Evolutionary conservation across 2,888 invertebrate genomes (phyloP), one percentile per base, ranked within the genome.

Genomic region (Dysmachus trigonus): DNA sequence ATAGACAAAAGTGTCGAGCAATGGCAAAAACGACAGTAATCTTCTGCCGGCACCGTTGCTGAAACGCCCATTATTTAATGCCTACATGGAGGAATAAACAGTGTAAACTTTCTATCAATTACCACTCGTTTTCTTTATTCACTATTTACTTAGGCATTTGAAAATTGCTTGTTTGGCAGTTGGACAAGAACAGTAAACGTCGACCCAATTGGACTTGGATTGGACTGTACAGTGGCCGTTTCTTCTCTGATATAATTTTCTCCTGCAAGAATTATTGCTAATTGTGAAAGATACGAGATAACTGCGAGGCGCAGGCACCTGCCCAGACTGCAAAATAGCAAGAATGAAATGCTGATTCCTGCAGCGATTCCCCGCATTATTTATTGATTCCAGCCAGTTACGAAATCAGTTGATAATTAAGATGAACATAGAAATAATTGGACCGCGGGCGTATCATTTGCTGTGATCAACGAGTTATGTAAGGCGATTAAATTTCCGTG

Each of bases 361-460:
- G 27, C 1, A 8, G 27, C 62, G 18, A 27, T 62, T 62, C 62
- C 53, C 27, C 10, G 22, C 22, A 62, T 18, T 62, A 81, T 62
- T 81, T 81, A 81, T 81, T 62, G 53, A 81, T 81, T 27, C 53
- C 31, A 27, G 33, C 10, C 81, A 53, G 81, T 81, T 81, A 62
- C 62, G 33, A 81, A 53, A 81, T 53, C 33, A 33, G 47, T 18
- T 47, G 81, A 62, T 81, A 81, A 81, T 81, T 81, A 62, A 81
- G 81, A 81, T 53, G 81, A 81, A 27, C 76, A 27, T 33, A 13
- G 35, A 77, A 77, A 53, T 53, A 81, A 81, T 81, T 81, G 62
- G 81, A 18, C 31, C 33, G 22, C 53, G 51, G 53, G 81, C 62
- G 62, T 81, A 81, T 62, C 81, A 10, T 31, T 31, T 47, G 6